phyloP scores from a whole-genome alignment of 1,140 invertebrate species.

The Theocolax elegans region DNA sequence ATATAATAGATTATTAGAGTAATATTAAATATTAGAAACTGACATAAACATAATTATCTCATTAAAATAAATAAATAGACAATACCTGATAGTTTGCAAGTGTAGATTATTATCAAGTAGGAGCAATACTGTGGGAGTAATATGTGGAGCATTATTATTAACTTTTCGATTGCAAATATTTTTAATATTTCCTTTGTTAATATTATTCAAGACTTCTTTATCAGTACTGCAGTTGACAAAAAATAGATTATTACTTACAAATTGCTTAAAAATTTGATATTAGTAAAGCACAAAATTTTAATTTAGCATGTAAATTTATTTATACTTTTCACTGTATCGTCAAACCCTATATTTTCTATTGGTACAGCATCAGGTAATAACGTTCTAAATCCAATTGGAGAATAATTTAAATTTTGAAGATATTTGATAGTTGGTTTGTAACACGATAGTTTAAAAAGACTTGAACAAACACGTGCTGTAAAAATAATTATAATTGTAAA shows the following conservation, averaged over 20 bases:
- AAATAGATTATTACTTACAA: background rate
- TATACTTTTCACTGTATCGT: no score
- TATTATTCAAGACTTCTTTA: background rate
- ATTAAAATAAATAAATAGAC: background rate
- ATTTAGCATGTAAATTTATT: no score
- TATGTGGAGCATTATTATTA: background rate
- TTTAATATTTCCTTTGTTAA: background rate
- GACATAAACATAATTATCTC: background rate
- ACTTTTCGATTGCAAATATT: background rate
- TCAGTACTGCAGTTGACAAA: background rate
- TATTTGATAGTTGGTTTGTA: background rate
- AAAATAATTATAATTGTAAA: background rate
- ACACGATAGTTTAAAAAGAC: slow-evolving; percentile 2
- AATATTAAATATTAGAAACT: background rate
- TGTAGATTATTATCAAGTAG: background rate
- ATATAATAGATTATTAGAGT: no score
- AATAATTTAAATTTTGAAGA: background rate
- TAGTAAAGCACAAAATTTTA: no score
- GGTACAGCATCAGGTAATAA: slow-evolving; percentile 8
- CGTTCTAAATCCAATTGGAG: background rate
- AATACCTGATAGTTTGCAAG: background rate
- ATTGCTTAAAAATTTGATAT: no score
- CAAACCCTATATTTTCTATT: background rate
- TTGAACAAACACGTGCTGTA: background rate
- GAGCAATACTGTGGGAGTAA: background rate